Base-by-base conservation (phyloP, 2,113 vertebrate species). In the Amazona guildingii region DNA sequence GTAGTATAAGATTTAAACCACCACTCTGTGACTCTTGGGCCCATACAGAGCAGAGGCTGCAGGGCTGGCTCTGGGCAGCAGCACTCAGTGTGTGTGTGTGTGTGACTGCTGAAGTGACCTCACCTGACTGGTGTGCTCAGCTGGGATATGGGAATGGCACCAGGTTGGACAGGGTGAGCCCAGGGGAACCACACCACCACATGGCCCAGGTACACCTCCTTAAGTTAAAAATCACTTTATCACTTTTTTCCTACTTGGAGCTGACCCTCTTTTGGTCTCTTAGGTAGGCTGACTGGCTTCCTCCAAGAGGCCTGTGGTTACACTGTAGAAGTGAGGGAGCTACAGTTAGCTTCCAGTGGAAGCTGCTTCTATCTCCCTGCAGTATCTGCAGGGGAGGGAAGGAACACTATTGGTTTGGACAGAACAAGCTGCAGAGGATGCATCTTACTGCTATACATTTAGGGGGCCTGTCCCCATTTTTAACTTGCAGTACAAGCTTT, bases 301-400 rank as follows among this genome's bases (percentile, higher is more conserved):
- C 96, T 92, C 89, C 21, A 5, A 69, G 69, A 64, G 77, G 79
- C 37, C 74, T 86, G 1, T 35, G 83, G 86, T 70, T 31, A 15
- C 11, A 61, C 81, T 94, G 81, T 49, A 94, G 64, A 70, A 94
- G 55, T 29, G 68, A 67, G 88, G 80, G 44, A 96, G 62, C 86
- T 90, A 27, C 28, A 14, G 64, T 76, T 78, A 21, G 90, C 94
- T 93, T 96, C 93, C 76, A 78, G 90, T 90, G 90, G 94, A 96
- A 96, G 94, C 95, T 91, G 92, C 80, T 69, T 90, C 81, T 75
- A 92, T 92, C 35, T 95, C 83, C 90, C 49, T 95, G 94, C 95
- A 82, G 80, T 52, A 92, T 86, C 79, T 93, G 96, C 88, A 92
- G 90, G 88, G 83, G 52, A 92, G 49, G 48, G 66, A 88, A 73